Base-by-base conservation (phyloP, 2,888 invertebrate genomes). In the Mimumesa dahlbomi region DNA sequence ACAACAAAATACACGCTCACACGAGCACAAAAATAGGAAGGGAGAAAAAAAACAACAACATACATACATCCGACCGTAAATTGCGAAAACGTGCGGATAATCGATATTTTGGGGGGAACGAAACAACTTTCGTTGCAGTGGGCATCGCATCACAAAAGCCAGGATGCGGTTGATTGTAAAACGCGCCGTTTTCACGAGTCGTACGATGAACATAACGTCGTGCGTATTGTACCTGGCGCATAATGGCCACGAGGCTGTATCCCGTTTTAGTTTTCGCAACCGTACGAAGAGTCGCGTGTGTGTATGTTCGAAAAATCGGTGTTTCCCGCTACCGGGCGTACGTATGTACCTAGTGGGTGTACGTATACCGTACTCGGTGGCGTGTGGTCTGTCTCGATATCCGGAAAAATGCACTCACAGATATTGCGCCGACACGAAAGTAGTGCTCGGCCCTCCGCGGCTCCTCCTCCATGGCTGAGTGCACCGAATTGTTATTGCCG, bases 401-500 rank as follows among this genome's bases (percentile, higher is more conserved):
- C 77, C 73, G 79, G 82, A 81, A 84, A 85, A 84, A 86, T 85
- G 86, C 84, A 87, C 87, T 87, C 84, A 80, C 85, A 77, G 86
- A 87, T 87, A 87, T 87, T 87, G 83, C 83, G 69, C 80, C 76
- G 73, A 83, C 75, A 75, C 77, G 79, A 84, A 85, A 84, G 81
- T 79, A 81, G 79, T 73, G 79, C 68, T 73, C 74, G 66, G 65
- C 59, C 67, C 72, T 67, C 42, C 56, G 52, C 34, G 53, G 54
- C 66, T 61, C 48, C 65, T 71, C 53, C 75, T 52, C 61, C 65
- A 49, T 43, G 67, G 73, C 68, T 81, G 79, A 81, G 79, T 79
- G 83, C 82, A 79, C 79, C 79, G 79, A 79, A 85, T 85, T 82
- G 82, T 84, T 85, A 85, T 85, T 84, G 82, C 79, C 79, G 75